These are phyloP conservation scores for Sebastes variabilis DNA, from an alignment of 2,797 vertebrate genomes.

Conservation along the genomic window DNA sequence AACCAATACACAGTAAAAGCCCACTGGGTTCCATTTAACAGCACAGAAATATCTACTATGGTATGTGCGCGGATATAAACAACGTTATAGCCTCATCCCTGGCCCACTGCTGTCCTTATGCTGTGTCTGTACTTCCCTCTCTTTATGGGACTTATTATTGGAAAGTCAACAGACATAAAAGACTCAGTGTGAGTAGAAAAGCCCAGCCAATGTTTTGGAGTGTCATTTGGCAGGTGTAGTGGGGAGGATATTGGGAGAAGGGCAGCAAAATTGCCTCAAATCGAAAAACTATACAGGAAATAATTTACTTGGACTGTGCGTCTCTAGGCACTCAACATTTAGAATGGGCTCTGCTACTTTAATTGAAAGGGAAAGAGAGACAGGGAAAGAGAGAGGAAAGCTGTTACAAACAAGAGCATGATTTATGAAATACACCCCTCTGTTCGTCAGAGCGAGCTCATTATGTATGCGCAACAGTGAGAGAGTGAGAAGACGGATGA, in stretches of 20 bases:
- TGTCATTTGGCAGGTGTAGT: slow-evolving; percentile 59
- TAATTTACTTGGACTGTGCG: slow-evolving; percentile 65
- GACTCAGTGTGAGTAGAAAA: slow-evolving; percentile 13
- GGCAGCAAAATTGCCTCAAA: slow-evolving; percentile 55
- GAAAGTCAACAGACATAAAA: slow-evolving; percentile 71
- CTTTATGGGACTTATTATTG: slow-evolving; percentile 66
- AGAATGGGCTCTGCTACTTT: slow-evolving; percentile 69
- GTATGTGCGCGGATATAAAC: slow-evolving; percentile 40
- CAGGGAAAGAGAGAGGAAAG: slow-evolving; percentile 72
- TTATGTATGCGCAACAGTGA: slow-evolving; percentile 78
- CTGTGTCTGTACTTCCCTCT: slow-evolving; percentile 46
- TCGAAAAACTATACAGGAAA: slow-evolving; percentile 64
- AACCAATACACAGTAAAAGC: slow-evolving; percentile 52
- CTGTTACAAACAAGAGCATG: slow-evolving; percentile 85
- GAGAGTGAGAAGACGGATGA: slow-evolving; percentile 78
- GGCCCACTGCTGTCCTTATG: slow-evolving; percentile 31
- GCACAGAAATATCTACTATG: slow-evolving; percentile 29
- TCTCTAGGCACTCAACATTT: slow-evolving; percentile 65
- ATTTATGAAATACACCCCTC: slow-evolving; percentile 87
- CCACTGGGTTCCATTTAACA: slow-evolving; percentile 61
- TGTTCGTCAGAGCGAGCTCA: slow-evolving; percentile 79
- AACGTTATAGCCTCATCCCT: slow-evolving; percentile 29
- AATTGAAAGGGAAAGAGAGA: slow-evolving; percentile 77
- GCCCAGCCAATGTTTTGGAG: slow-evolving; percentile 42
- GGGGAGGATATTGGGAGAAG: slow-evolving; percentile 47